Percentiles rank a stretch among this genome's conserved stretches.
Evolutionary conservation across 2,888 invertebrate genomes (phyloP).

Genomic region (Timema podura): DNA sequence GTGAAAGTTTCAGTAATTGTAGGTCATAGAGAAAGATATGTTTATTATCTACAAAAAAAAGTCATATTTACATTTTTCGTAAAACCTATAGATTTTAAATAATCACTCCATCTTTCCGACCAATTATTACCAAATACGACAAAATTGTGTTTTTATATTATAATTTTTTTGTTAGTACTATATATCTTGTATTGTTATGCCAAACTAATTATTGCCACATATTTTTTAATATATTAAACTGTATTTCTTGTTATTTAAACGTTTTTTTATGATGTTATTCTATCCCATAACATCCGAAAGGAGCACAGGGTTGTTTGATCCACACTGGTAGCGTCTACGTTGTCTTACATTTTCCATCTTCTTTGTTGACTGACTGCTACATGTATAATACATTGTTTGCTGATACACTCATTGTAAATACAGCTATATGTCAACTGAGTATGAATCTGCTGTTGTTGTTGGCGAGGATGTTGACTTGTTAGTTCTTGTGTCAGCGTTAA

Average conservation of each 20-base stretch:
- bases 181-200: not conserved
- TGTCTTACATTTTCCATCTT: no score
- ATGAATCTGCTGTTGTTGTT: not conserved
- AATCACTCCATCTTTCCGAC: not conserved
- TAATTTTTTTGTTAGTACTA: not conserved
- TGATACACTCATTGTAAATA: no score
- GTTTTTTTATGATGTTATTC: no score
- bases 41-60: not conserved
- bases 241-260: no score
- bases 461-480: not conserved
- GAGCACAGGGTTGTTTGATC: no score
- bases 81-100: not conserved
- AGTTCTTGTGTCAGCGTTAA: conserved; percentile 1
- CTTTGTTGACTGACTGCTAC: no score
- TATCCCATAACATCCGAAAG: no score
- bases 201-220: not conserved
- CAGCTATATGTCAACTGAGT: no score
- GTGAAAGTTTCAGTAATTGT: no score
- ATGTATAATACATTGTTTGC: no score
- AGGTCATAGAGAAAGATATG: not conserved
- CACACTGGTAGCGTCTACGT: no score
- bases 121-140: not conserved
- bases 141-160: not conserved
- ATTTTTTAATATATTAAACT: no score
- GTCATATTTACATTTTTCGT: not conserved